Base-by-base conservation (phyloP, 2,888 invertebrate genomes). In the Agrochola lychnidis region DNA sequence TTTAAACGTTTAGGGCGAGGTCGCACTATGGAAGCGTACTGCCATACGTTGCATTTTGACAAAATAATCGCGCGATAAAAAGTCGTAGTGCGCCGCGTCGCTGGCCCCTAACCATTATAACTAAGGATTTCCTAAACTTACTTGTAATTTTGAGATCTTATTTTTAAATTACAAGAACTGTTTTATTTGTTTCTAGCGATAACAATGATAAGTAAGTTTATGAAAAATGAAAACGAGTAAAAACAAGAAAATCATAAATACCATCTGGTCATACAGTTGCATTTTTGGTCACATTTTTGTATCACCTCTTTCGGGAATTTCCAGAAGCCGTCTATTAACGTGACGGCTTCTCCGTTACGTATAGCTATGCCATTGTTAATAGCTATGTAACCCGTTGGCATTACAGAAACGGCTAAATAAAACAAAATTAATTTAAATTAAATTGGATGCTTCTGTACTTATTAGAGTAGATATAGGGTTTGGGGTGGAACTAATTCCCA, bases 331-430 rank as follows among this genome's bases (percentile, higher is more conserved):
- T 80, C 64, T 74, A 95, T 90, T 14, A 78, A 75, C 1, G 91
- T 91, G 4, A 95, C 89, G 25, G 45, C 74, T 56, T 90, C 88
- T 22, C 90, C 91, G 0, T 81, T 77, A 4, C 85, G 22, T 0
- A 53, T 36, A 0, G 83, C 83, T 19, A 89, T 78, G 5, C 96
- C 96, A 5, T 91, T 92, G 59, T 95, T 92, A 42, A 96, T 93
- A 2, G 93, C 90, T 81, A 94, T 92, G 79, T 93, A 94, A 6
- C 96, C 96, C 64, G 95, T 94, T 5, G 94, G 94, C 51, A 94
- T 79, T 48, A 93, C 57, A 19, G 87, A 70, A 48, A 95, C 89
- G 81, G 87, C 96, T 96, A 78, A 51, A 88, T 76, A 76, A 75
- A 36, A 66, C 16, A 56, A 51, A 30, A 61, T 12, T 7, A 42